A percentile compares a stretch with the other conserved stretches of the same genome.
Conservation (phyloP, 2,797 vertebrate genomes). For the Myotis findleyi region DNA sequence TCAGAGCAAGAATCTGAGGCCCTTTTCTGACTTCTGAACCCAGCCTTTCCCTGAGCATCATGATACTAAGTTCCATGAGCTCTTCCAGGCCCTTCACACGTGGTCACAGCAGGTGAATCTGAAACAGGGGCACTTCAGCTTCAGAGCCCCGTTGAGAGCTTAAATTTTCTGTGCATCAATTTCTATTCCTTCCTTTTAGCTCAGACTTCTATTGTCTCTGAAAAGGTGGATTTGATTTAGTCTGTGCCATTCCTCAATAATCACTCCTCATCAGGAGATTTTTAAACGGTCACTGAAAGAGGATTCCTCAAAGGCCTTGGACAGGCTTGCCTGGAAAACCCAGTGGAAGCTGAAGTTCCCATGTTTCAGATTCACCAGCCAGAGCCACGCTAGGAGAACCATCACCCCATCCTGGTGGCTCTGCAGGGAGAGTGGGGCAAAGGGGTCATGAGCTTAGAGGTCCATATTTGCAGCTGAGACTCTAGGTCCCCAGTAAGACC, state of each 20-base stretch:
- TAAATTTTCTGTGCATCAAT: rapidly evolving
- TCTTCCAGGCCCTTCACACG: rapidly evolving
- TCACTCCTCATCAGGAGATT: too few relatives aligned
- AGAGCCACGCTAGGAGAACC: neutral
- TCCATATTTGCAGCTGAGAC: neutral
- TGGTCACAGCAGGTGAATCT: rapidly evolving
- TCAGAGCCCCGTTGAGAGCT: rapidly evolving
- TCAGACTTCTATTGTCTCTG: neutral
- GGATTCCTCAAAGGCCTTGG: neutral
- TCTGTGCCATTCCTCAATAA: too few relatives aligned
- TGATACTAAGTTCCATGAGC: rapidly evolving
- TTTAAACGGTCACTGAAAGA: neutral
- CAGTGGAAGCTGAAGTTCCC: too few relatives aligned
- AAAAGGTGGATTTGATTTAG: neutral
- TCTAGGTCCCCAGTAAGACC: too few relatives aligned
- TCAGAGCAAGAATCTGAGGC: rapidly evolving
- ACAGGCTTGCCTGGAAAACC: neutral
- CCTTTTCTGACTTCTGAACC: neutral
- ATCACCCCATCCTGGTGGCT: rapidly evolving
- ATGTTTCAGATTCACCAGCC: too few relatives aligned
- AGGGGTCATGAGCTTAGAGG: rapidly evolving
- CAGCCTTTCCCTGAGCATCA: too few relatives aligned
- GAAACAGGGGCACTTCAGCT: rapidly evolving
- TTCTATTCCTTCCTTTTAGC: neutral
- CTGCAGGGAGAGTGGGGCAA: rapidly evolving